Base-by-base conservation (phyloP, 1,140 invertebrate species). In the Drosophila obscura region DNA sequence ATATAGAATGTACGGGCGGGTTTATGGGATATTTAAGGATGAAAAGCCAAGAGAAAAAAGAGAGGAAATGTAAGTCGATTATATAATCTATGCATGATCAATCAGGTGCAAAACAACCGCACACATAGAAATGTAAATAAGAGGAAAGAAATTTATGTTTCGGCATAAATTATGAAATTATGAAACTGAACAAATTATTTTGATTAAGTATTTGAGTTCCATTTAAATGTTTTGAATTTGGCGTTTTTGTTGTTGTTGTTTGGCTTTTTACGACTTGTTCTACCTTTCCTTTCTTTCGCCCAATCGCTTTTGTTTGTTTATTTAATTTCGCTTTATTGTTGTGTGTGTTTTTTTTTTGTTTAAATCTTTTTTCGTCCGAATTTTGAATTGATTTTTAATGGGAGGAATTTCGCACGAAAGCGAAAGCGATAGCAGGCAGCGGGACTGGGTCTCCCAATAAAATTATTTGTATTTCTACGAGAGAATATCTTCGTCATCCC, bases 341-440 rank as follows among this genome's bases (percentile, higher is more conserved):
- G 44, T 46, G 56, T 13, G n/a, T 22, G 1, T 24, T 24, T 2
- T 24, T 24, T 24, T 24, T 24, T 15, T 9, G 28, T 58, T 56
- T 58, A n/a, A 16, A 28, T 28, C 4, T 39, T 39, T 11, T 39
- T 28, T 16, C 15, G 58, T 31, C 24, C 44, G 61, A 51, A 64
- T 77, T 64, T 62, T 82, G 68, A 73, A 81, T 82, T 78, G 69
- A 74, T 82, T 81, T 78, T 45, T 31, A 60, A 55, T 43, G 69
- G 45, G 31, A 39, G 22, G 39, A 22, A 19, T 44, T 16, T 49
- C 51, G 19, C 66, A 26, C 22, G 49, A 65, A 66, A 66, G 58
- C 62, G 76, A 80, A 80, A 81, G 50, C 77, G 59, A 79, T 64
- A 79, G 55, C 9, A 19, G 4, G 11, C 5, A 15, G 19, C 46